A percentile compares a stretch with the other conserved stretches of the same genome.
Conservation (phyloP, 2,113 vertebrate genomes). For the Pachycephala philippinensis region DNA sequence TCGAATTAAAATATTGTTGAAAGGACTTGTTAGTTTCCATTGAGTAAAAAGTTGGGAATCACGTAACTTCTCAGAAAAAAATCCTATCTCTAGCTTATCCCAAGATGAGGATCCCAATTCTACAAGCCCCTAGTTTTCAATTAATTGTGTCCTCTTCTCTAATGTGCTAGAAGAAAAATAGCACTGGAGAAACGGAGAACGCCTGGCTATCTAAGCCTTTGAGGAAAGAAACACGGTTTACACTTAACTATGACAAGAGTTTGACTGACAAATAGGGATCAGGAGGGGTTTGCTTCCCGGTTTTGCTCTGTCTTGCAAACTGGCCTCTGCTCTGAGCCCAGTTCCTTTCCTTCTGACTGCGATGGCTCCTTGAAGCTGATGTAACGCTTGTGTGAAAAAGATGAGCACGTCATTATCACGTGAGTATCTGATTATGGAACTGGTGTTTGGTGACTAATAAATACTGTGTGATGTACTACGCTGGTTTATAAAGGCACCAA, state of each 20-base stretch:
- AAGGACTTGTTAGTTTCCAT: background rate
- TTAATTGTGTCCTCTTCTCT: background rate
- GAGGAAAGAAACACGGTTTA: background rate
- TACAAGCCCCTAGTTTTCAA: background rate
- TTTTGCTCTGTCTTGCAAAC: background rate
- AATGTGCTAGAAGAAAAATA: background rate
- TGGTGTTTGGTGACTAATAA: background rate
- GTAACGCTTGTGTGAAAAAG: background rate
- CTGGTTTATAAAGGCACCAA: background rate
- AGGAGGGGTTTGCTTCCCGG: background rate
- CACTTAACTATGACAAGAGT: background rate
- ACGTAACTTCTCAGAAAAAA: background rate
- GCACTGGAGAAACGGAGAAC: background rate
- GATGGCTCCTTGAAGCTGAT: background rate
- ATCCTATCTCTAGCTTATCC: rapidly evolving
- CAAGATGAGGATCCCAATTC: background rate
- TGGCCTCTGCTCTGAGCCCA: background rate
- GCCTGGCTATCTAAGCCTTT: background rate
- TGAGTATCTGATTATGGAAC: background rate
- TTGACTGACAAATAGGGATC: background rate
- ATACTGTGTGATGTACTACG: background rate
- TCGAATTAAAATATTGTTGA: background rate
- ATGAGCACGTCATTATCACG: background rate
- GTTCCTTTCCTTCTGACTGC: background rate
- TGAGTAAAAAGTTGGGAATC: background rate